Evolutionary conservation across 2,113 vertebrate species (phyloP).

Genomic region (Microcebus ravelobensis): DNA sequence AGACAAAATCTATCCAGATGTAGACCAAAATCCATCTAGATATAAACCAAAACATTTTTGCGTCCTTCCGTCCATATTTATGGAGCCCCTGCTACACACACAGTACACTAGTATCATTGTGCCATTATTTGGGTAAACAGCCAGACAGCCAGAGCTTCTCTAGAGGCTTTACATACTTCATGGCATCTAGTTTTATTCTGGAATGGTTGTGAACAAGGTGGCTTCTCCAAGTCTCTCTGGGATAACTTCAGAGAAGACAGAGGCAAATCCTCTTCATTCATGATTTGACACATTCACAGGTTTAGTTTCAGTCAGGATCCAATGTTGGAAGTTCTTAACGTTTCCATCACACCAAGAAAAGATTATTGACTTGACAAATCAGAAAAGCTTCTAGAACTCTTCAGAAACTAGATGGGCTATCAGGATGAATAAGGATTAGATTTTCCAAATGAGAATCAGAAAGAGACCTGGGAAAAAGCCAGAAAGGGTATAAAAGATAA

Average conservation of each 20-base stretch:
- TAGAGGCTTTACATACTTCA: neutral
- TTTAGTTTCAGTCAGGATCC: neutral
- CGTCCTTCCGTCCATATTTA: neutral
- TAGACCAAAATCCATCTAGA: neutral
- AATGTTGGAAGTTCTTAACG: conserved; percentile 21
- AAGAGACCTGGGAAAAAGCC: neutral
- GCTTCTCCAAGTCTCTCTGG: neutral
- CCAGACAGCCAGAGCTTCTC: neutral
- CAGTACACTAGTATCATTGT: neutral
- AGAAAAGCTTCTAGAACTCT: conserved; percentile 38
- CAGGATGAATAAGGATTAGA: neutral
- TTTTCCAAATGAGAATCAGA: conserved; percentile 14
- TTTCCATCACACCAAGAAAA: conserved; percentile 34
- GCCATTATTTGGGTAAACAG: neutral
- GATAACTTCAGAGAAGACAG: conserved; percentile 22
- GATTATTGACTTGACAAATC: neutral
- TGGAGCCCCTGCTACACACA: neutral
- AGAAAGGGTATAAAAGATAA: neutral
- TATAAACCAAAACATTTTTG: neutral
- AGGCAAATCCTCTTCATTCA: neutral
- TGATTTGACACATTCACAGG: neutral
- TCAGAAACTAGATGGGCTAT: neutral
- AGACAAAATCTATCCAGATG: neutral
- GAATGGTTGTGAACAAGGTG: neutral
- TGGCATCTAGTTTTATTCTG: neutral